Evolutionary conservation across 2,797 vertebrate genomes (phyloP), one percentile per base, ranked within the genome.

Genomic region (Tapirus indicus): DNA sequence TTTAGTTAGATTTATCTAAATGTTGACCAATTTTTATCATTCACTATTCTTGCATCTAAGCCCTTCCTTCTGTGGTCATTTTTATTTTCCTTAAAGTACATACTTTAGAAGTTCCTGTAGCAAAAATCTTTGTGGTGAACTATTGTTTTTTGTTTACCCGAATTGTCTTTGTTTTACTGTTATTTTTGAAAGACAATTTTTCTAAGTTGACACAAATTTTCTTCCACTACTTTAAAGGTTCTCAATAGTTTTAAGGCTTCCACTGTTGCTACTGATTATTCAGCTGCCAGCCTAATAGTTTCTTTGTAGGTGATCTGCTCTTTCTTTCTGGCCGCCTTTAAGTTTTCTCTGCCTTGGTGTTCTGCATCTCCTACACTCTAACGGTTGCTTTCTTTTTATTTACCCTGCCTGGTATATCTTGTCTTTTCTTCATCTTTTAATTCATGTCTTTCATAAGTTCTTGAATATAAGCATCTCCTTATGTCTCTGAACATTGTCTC

Each of bases 121-220:
- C 60, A 69, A 69, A 69, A 13, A 7, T 64, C n/a, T 87, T 64
- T 72, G 38, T 54, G 35, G 35, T 54, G 17, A 86, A 68, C 10
- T 35, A 41, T 60, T 91, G 16, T 71, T 89, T 94, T 84, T 49
- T 56, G 17, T 85, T 58, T 82, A 60, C 49, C 7, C 32, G 32
- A 49, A 72, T 58, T 54, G 54, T 56, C 47, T 41, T 64, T 72
- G 60, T 52, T 71, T 89, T 35, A 68, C 17, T 44, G 62, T 60
- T 83, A 52, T 52, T 77, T 88, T 93, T 44, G 75, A 96, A 89
- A 89, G 71, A 9, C 8, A 64, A n/a, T 91, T 83, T 96, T 88
- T 68, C 64, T 83, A 72, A 66, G 77, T 35, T 74, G 83, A 66
- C 14, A 44, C 44, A 83, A 18, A 20, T 72, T 60, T 60, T 72